phyloP scores from a whole-genome alignment of 2,888 invertebrate species.

The Yponomeuta plumbellus region DNA sequence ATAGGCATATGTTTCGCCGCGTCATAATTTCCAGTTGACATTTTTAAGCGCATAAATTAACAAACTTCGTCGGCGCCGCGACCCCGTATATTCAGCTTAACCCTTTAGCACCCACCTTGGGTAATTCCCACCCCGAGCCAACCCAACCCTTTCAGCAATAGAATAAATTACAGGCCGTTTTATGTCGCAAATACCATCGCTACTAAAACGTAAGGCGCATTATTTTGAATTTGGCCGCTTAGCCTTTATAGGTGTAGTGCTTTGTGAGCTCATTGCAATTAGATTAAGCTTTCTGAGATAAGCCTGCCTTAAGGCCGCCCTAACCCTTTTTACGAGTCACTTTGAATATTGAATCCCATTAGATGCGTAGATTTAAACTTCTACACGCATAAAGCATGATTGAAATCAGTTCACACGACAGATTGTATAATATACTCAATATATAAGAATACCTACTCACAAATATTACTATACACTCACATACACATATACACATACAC shows the following conservation, averaged over 20 bases:
- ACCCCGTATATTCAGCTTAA: slow-evolving; percentile 75
- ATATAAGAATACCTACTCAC: no score
- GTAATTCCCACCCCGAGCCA: slow-evolving; percentile 72
- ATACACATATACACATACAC: no score
- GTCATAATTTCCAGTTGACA: slow-evolving; percentile 76
- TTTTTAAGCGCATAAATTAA: slow-evolving; percentile 77
- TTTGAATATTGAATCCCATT: slow-evolving; percentile 46
- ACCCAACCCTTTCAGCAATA: slow-evolving; percentile 76
- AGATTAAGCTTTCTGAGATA: slow-evolving; percentile 69
- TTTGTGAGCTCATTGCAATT: slow-evolving; percentile 64
- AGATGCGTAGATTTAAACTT: neutral
- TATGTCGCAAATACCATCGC: slow-evolving; percentile 73
- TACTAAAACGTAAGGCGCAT: slow-evolving; percentile 74
- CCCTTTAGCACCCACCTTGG: slow-evolving; percentile 77
- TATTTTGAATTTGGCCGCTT: slow-evolving; percentile 75
- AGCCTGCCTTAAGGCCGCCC: slow-evolving; percentile 41
- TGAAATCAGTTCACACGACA: neutral
- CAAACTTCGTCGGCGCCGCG: slow-evolving; percentile 69
- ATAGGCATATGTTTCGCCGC: slow-evolving; percentile 65
- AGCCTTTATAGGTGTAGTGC: slow-evolving; percentile 72
- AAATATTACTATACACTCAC: no score
- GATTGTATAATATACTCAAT: no score
- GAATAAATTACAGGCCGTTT: slow-evolving; percentile 76
- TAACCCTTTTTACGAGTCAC: slow-evolving; percentile 52
- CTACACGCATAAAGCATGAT: neutral